These are phyloP conservation scores for Hypotaenidia philippensis DNA, from an alignment of 2,797 vertebrate genomes.

Conservation along the genomic window DNA sequence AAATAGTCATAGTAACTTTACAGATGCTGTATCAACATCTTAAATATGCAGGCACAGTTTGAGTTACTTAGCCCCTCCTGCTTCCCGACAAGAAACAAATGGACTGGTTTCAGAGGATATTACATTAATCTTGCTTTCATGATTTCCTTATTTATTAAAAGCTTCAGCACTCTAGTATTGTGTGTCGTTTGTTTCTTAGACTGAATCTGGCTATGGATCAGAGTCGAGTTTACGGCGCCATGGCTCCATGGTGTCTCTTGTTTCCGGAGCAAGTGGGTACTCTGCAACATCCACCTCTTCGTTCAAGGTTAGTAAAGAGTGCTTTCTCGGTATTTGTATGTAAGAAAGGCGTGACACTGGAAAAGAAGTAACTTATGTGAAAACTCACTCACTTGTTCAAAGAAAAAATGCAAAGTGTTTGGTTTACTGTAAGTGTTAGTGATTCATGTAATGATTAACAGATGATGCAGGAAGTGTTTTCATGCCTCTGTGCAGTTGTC, in stretches of 20 bases:
- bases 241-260: slow-evolving; percentile 96
- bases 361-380: accelerated
- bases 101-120: not conserved
- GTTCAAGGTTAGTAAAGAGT: slow-evolving; percentile 88
- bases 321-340: accelerated
- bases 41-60: not conserved
- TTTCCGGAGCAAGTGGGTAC: slow-evolving; percentile 94
- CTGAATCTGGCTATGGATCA: slow-evolving; percentile 95
- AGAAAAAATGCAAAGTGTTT: not conserved
- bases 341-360: accelerated
- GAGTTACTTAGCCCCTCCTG: not conserved
- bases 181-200: slow-evolving; percentile 77
- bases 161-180: not conserved
- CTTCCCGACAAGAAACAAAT: not conserved
- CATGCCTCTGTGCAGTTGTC: accelerated
- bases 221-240: slow-evolving; percentile 94
- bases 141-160: not conserved
- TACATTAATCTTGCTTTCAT: not conserved
- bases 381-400: not conserved
- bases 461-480: not conserved
- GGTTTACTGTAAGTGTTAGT: not conserved
- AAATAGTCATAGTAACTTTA: not conserved
- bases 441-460: not conserved
- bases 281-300: slow-evolving; percentile 97
- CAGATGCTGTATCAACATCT: not conserved